Base-by-base conservation (phyloP, 1,140 invertebrate species). In the Drosophila ironensis region DNA sequence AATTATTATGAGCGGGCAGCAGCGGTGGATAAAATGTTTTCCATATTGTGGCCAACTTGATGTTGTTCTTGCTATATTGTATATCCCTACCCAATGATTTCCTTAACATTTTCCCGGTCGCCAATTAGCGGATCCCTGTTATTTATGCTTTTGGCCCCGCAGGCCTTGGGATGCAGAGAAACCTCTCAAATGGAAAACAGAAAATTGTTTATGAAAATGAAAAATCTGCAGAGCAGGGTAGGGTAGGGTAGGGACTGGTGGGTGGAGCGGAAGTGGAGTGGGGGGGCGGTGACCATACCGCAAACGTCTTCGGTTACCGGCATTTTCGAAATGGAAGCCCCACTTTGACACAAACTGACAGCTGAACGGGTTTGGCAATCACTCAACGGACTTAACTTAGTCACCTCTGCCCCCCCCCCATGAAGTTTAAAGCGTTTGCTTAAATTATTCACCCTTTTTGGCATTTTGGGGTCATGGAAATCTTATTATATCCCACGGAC, bases 61-160 rank as follows among this genome's bases (percentile, higher is more conserved):
- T 69, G 46, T 50, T 53, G 30, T 12, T 68, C 17, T 56, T 54
- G 11, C 44, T 63, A 35, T 17, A 14, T 37, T 37, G 9, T 25
- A 28, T 20, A 17, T 51, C 44, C 44, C 19, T 51, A 6, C 12
- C 27, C 12, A 16, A 25, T 12, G 14, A 8, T 22, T 14, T 46
- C 22, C 20, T 16, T 16, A 16, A 0, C 9, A 9, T 17, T 7
- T 30, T 1, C 56, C 60, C 48, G 57, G 42, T 63, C 64, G 64
- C 64, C 64, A 68, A 70, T 70, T 70, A 70, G 66, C 33, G 66
- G 64, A 57, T 68, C 64, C 50, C 63, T 69, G 64, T 68, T 69
- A 69, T 69, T 69, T 69, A 69, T 69, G 51, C 64, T 68, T 68
- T 37, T 56, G 52, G 60, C 60, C 60, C 60, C 60, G 30, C 42